Base-by-base conservation (phyloP, 2,113 vertebrate genomes). In the Dascyllus trimaculatus region DNA sequence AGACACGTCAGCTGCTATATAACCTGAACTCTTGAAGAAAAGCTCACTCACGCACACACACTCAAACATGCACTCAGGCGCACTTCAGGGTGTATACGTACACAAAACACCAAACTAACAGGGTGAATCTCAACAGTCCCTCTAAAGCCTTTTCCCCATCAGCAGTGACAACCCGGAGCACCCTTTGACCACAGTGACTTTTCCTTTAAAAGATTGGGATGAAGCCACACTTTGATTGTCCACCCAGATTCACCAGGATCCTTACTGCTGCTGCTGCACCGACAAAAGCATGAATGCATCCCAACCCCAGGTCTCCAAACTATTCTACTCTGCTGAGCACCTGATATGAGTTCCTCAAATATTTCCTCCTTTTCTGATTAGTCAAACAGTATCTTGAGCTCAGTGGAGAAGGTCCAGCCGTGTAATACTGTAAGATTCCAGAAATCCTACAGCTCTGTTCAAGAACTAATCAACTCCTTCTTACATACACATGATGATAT, bases 201-300 rank as follows among this genome's bases (percentile, higher is more conserved):
- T 35, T 79, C 58, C 63, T 49, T 77, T 52, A 45, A 25, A 75
- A 35, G 48, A 48, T 4, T 35, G 51, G 15, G 59, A 78, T 38
- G 75, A 81, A 81, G 65, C 66, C 61, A 80, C 75, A 63, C 66
- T 49, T 46, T 81, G 77, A 80, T 73, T 75, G 77, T 85, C 74
- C 77, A 77, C 62, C 15, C 11, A 75, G 71, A 65, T 69, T 81
- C 63, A 75, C 78, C 65, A 61, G 84, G 76, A 81, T 81, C 74
- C 83, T 84, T 70, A 81, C 67, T 29, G 18, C 78, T 89, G 86
- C 90, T 93, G 89, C 87, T 89, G 85, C 89, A 89, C 90, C 89
- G 88, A 90, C 90, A 21, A 88, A 84, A 92, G 90, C 89, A 93
- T 90, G 90, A 93, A 93, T 93, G 92, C 89, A 71, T 48, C 71